A percentile compares a stretch with the other conserved stretches of the same genome.
phyloP scores from a whole-genome alignment of 2,113 vertebrate genomes.

The Myotis lucifugus region DNA sequence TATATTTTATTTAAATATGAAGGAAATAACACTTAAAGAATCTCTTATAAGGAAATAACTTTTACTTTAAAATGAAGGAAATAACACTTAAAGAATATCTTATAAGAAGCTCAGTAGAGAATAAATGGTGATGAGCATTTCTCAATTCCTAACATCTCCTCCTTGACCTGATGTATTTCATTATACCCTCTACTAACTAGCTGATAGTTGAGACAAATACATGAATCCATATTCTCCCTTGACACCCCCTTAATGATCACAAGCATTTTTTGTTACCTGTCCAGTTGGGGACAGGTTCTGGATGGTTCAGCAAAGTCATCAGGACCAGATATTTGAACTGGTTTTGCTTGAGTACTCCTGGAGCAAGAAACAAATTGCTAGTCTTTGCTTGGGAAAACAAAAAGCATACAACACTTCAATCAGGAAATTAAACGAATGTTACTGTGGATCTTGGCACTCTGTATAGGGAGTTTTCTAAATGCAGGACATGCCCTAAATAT shows the following conservation, averaged over 20 bases:
- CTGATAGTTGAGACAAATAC: neutral
- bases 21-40: neutral
- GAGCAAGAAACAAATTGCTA: slow-evolving; percentile 44
- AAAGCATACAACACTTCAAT: neutral
- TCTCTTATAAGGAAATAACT: neutral
- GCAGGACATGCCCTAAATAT: slow-evolving; percentile 50
- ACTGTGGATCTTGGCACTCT: slow-evolving; percentile 44
- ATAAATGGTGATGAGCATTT: neutral
- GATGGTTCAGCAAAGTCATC: neutral
- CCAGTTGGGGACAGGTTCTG: neutral
- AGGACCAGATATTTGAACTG: slow-evolving; percentile 7
- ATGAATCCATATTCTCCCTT: neutral
- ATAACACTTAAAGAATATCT: neutral
- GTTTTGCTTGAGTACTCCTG: slow-evolving; percentile 33
- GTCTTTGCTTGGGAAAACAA: neutral
- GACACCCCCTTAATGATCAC: neutral
- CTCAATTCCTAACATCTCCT: neutral
- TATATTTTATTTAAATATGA: slow-evolving; percentile 15
- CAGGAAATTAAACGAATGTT: slow-evolving; percentile 41
- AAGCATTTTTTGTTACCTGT: neutral
- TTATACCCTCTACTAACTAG: neutral
- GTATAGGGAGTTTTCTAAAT: slow-evolving; percentile 52
- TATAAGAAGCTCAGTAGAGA: neutral
- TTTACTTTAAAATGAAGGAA: slow-evolving; percentile 9
- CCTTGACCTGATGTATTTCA: neutral